Base-by-base conservation (phyloP, 2,888 invertebrate genomes). In the Aplocera efformata region DNA sequence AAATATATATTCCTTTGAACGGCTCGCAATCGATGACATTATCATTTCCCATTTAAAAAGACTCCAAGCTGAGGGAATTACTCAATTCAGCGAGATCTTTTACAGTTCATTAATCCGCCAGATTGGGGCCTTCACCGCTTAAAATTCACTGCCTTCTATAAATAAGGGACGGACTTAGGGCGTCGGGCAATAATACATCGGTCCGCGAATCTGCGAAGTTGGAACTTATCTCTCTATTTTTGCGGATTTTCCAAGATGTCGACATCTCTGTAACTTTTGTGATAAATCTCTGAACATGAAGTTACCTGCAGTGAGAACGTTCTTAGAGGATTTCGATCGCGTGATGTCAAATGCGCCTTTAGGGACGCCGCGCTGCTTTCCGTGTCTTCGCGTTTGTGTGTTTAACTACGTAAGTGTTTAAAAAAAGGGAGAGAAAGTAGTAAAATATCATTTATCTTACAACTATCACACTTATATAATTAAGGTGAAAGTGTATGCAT, bases 101-200 rank as follows among this genome's bases (percentile, higher is more conserved):
- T 72, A 77, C 85, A 81, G 79, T 70, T 80, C 85, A 84, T 85
- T 84, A 84, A 72, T 68, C 68, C 59, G 54, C 63, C 71, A 78
- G 79, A 83, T 84, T 81, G 82, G 72, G 63, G 58, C 63, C 62
- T 62, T 62, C 61, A 56, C 58, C 73, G 63, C 58, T 62, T 67
- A 60, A 73, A 79, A 75, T 68, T 77, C 69, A 65, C 65, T 61
- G 66, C 64, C 63, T 49, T 67, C 59, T 64, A 63, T 68, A 72
- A 75, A 73, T 68, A 63, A 58, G 61, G 59, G 63, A 52, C 58
- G 64, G 45, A 66, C 58, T 63, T 44, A 50, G 37, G 53, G 47
- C 42, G 45, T 37, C 42, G 33, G 42, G 27, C 35, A 44, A 42
- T 50, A 50, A 53, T 50, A 48, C 50, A 42, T 50, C 30, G 43